Conservation (phyloP, 2,797 vertebrate genomes). For the Hyperoplus immaculatus region DNA sequence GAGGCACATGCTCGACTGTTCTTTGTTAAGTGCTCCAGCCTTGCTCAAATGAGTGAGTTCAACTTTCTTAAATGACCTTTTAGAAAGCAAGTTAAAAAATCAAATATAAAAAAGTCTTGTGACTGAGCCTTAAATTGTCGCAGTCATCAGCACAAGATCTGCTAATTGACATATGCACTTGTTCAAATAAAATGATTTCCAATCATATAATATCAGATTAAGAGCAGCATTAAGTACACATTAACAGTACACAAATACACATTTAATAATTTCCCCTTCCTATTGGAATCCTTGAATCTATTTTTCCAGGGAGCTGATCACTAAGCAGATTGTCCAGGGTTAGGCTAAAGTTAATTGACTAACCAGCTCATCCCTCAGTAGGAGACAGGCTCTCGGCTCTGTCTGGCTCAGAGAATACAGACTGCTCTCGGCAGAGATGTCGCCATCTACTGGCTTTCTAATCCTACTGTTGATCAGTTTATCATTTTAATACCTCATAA, state of each 20-base stretch:
- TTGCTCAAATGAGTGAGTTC: conserved; percentile 26
- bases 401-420: conserved; percentile 6
- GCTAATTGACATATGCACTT: background rate
- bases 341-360: conserved; percentile 9
- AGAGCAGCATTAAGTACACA: background rate
- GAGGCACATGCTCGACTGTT: conserved; percentile 60
- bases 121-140: background rate
- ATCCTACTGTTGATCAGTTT: conserved; percentile 29
- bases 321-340: background rate
- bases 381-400: background rate
- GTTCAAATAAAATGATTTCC: background rate
- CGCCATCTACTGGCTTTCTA: conserved; percentile 68
- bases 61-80: conserved; percentile 11
- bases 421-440: conserved; percentile 27
- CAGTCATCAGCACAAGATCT: background rate
- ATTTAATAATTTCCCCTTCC: background rate
- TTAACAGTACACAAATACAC: no score
- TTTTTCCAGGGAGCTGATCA: background rate
- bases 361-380: conserved; percentile 7
- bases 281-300: conserved; percentile 5
- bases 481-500: conserved; percentile 19
- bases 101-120: background rate
- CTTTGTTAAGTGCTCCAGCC: conserved; percentile 45
- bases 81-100: conserved; percentile 4
- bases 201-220: background rate